A percentile compares a stretch with the other conserved stretches of the same genome.
phyloP scores from a whole-genome alignment of 2,888 invertebrate genomes.

The Elysia crispata region DNA sequence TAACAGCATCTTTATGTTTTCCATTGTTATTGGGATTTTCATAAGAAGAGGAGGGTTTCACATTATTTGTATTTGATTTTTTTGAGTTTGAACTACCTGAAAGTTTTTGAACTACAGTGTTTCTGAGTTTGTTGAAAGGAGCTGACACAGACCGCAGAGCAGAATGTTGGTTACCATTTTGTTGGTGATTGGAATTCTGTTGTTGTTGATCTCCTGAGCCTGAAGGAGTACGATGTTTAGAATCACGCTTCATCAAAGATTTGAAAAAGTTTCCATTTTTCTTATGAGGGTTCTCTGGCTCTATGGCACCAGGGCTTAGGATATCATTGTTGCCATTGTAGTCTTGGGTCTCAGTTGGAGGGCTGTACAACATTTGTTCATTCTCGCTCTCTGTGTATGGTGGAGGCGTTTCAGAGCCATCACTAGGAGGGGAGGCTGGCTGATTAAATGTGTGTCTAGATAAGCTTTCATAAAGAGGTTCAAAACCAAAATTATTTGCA shows the following conservation, averaged over 20 bases:
- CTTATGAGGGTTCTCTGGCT: conserved; percentile 50
- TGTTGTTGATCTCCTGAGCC: no score
- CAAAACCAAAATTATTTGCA: conserved; percentile 36
- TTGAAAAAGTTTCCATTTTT: conserved; percentile 66
- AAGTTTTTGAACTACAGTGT: conserved; percentile 65
- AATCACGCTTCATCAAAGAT: conserved; percentile 67
- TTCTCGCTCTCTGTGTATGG: no score
- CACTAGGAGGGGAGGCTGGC: not conserved
- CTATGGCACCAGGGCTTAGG: conserved; percentile 9
- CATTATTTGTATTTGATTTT: conserved; percentile 31
- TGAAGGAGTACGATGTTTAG: conserved; percentile 42
- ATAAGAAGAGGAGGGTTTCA: no score
- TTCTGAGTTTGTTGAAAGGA: conserved; percentile 64
- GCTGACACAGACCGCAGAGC: conserved; percentile 43
- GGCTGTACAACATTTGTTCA: no score
- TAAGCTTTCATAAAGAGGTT: conserved; percentile 44
- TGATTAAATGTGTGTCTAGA: not conserved
- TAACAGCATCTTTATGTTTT: not conserved
- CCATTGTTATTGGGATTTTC: not conserved
- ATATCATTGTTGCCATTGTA: not conserved
- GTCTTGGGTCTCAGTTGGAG: not conserved
- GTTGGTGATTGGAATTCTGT: conserved; percentile 49
- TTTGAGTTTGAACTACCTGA: conserved; percentile 51
- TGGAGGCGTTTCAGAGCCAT: not conserved
- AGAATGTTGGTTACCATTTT: conserved; percentile 51